These are phyloP conservation scores for Pluvialis apricaria DNA, from an alignment of 2,113 vertebrate genomes.

Conservation along the genomic window DNA sequence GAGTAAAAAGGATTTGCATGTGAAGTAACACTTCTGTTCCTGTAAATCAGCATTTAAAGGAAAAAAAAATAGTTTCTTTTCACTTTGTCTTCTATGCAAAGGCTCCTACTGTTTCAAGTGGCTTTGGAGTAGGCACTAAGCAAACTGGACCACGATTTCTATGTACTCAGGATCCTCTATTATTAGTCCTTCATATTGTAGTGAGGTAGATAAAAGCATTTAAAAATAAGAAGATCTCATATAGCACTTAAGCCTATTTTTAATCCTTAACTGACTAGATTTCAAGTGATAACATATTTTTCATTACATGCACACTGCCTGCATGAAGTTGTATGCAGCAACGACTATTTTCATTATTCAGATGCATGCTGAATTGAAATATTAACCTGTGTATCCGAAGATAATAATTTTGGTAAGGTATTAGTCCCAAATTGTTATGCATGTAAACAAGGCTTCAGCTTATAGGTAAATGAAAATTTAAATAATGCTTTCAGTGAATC, in stretches of 20 bases:
- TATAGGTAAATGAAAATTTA: background rate
- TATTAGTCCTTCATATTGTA: background rate
- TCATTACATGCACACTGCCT: background rate
- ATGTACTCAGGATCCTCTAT: background rate
- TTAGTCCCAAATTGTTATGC: background rate
- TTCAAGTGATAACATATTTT: background rate
- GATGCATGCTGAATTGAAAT: background rate
- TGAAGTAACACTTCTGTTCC: background rate
- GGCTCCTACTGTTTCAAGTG: background rate
- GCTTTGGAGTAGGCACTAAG: background rate
- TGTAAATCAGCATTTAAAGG: background rate
- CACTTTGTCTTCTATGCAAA: background rate
- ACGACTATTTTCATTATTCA: background rate
- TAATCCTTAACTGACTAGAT: slow-evolving; percentile 7
- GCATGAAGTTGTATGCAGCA: background rate
- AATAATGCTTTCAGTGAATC: background rate
- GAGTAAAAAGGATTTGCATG: background rate
- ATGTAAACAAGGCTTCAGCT: background rate
- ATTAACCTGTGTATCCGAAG: background rate
- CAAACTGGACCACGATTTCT: background rate
- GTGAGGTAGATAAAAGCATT: slow-evolving; percentile 5
- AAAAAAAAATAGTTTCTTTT: background rate
- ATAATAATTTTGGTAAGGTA: background rate
- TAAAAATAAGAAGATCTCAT: background rate
- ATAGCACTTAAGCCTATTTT: slow-evolving; percentile 8